Evolutionary conservation across 2,113 vertebrate genomes (phyloP).

Genomic region (rabbit (Oryctolagus cuniculus)): DNA sequence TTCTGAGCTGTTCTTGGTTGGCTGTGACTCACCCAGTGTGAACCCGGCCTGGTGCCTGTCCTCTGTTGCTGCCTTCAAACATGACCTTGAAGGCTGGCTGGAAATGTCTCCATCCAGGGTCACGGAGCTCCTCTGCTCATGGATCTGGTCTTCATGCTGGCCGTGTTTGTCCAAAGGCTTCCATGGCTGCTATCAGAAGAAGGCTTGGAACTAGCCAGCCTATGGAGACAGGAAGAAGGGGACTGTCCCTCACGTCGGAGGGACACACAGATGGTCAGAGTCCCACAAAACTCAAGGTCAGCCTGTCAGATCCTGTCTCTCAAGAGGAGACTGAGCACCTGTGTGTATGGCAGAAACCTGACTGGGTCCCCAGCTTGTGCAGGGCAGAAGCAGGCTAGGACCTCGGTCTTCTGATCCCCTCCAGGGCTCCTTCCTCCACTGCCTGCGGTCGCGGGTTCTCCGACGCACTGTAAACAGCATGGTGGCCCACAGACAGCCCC

Average conservation of each 20-base stretch:
- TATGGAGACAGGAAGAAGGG: background rate
- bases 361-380: too few relatives aligned
- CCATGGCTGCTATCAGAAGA: background rate
- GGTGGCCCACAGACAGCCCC: background rate
- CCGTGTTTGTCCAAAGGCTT: background rate
- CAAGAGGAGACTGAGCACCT: background rate
- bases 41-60: background rate
- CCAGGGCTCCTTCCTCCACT: background rate
- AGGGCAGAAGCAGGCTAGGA: background rate
- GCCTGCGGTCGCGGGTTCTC: too few relatives aligned
- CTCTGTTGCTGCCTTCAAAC: background rate
- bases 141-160: background rate
- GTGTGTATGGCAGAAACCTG: background rate
- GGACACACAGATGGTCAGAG: background rate
- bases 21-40: background rate
- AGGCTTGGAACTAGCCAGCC: background rate
- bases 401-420: background rate
- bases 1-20: background rate
- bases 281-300: background rate
- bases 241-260: background rate
- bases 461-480: fast-evolving
- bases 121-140: background rate
- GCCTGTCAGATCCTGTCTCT: background rate
- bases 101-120: background rate
- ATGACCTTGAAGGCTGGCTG: background rate